phyloP scores from a whole-genome alignment of 92 coral and sea anemone genomes.

The Montipora capitata region DNA sequence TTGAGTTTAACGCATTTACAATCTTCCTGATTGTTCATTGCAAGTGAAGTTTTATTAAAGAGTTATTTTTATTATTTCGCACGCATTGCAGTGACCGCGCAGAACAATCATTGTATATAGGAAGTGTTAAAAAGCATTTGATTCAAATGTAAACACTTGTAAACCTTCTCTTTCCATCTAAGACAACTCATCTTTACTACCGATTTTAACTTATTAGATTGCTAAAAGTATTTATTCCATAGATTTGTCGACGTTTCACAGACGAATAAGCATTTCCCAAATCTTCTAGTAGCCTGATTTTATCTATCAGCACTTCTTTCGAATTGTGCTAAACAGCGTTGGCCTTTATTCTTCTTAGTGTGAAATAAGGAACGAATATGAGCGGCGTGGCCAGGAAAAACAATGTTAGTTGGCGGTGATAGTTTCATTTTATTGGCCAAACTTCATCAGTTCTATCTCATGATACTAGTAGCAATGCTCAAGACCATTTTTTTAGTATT shows the following conservation, averaged over 20 bases:
- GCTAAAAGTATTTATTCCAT: slow-evolving; percentile 34
- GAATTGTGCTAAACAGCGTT: too few relatives aligned
- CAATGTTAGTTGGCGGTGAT: too few relatives aligned
- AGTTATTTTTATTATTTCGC: neutral
- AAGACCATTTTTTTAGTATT: neutral
- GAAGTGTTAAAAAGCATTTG: slow-evolving; percentile 74
- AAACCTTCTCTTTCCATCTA: slow-evolving; percentile 56
- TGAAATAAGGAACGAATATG: neutral
- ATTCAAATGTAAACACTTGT: slow-evolving; percentile 82
- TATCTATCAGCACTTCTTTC: too few relatives aligned
- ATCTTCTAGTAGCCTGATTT: too few relatives aligned
- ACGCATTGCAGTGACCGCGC: slow-evolving; percentile 41
- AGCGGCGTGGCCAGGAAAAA: too few relatives aligned
- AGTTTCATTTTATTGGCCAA: neutral
- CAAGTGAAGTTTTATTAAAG: too few relatives aligned
- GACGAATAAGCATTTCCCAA: too few relatives aligned
- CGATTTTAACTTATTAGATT: slow-evolving; percentile 36
- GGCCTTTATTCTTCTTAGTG: too few relatives aligned
- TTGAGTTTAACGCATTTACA: too few relatives aligned
- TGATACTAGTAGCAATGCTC: neutral
- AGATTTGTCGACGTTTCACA: too few relatives aligned
- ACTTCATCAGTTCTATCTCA: neutral
- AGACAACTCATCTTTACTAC: slow-evolving; percentile 62
- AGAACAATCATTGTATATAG: slow-evolving; percentile 57
- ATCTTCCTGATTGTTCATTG: too few relatives aligned